phyloP scores from a whole-genome alignment of 1,140 invertebrate species.

The Pygmarrhopalites habei region DNA sequence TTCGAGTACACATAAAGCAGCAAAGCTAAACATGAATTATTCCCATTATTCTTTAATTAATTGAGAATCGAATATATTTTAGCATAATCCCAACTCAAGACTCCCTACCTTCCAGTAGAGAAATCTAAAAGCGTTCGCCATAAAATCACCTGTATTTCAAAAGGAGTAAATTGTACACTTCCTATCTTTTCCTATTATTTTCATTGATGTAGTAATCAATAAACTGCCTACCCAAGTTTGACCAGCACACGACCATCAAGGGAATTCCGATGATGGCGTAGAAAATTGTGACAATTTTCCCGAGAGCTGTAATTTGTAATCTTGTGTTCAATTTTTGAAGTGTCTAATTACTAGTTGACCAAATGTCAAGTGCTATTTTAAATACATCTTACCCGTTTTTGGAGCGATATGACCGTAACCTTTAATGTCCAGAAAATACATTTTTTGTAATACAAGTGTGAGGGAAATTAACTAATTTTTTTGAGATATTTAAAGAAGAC shows the following conservation, averaged over 20 bases:
- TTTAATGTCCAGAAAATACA: conserved; percentile 48
- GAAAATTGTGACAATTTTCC: conserved; percentile 89
- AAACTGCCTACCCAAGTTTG: conserved; percentile 30
- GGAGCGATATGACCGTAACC: conserved; percentile 94
- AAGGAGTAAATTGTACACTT: background rate
- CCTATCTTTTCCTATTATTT: too few relatives aligned
- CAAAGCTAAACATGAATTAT: conserved; percentile 46
- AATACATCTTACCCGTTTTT: too few relatives aligned
- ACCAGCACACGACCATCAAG: conserved; percentile 39
- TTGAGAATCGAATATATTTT: background rate
- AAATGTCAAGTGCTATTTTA: too few relatives aligned
- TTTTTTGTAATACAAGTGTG: background rate
- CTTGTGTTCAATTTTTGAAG: too few relatives aligned
- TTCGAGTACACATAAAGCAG: conserved; percentile 77
- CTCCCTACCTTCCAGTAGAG: conserved; percentile 71
- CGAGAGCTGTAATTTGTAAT: too few relatives aligned
- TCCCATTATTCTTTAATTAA: background rate
- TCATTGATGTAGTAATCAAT: too few relatives aligned
- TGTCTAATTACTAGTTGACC: too few relatives aligned
- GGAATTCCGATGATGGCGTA: conserved; percentile 78
- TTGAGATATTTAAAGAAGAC: too few relatives aligned
- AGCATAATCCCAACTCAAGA: background rate
- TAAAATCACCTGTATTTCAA: conserved; percentile 60
- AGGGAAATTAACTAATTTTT: too few relatives aligned
- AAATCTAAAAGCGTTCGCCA: conserved; percentile 89